These are phyloP conservation scores for Tineola bisselliella DNA, from an alignment of 2,888 invertebrate species.

Conservation along the genomic window DNA sequence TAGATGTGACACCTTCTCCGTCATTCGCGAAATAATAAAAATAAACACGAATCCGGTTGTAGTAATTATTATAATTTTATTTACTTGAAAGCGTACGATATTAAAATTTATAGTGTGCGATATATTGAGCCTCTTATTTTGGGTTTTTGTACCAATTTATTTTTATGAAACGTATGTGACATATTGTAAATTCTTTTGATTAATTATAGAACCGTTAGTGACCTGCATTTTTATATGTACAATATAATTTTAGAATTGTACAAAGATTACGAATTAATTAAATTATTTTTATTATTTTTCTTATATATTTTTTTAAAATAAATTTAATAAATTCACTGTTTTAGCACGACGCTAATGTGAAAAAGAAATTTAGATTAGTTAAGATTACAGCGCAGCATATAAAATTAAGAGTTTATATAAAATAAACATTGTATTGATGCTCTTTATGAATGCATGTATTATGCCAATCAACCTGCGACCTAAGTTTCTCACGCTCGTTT, in stretches of 20 bases:
- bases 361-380: too few species aligned
- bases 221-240: background rate
- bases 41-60: background rate
- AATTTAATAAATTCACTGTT: too few species aligned
- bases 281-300: too few species aligned
- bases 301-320: too few species aligned
- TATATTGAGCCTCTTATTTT: background rate
- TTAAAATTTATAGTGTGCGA: background rate
- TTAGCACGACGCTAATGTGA: too few species aligned
- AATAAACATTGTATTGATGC: background rate
- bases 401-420: background rate
- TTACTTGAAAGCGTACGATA: background rate
- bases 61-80: background rate
- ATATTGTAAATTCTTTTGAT: background rate
- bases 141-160: background rate
- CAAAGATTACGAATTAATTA: too few species aligned
- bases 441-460: background rate
- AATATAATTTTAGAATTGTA: background rate
- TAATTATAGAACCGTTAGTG: background rate
- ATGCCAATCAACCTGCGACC: conserved; percentile 6
- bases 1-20: background rate
- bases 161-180: background rate
- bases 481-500: conserved; percentile 6
- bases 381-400: too few species aligned
- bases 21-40: background rate